phyloP scores from a whole-genome alignment of 2,888 invertebrate species.

The Heliconius erato region DNA sequence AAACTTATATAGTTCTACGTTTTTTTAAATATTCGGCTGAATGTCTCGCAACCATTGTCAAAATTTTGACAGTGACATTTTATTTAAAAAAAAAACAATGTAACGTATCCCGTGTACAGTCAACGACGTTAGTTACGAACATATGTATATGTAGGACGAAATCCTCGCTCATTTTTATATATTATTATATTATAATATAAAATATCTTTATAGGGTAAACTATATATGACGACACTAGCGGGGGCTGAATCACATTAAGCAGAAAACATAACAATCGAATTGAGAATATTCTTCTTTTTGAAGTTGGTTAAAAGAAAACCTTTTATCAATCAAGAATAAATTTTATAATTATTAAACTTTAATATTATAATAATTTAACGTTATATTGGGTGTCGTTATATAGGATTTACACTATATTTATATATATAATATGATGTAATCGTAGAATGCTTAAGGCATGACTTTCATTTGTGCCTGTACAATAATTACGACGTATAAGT shows the following conservation, averaged over 20 bases:
- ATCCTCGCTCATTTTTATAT: constrained; percentile 74
- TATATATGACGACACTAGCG: too few relatives aligned
- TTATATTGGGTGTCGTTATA: neutral
- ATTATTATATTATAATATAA: neutral
- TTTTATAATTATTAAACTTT: too few relatives aligned
- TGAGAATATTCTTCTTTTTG: too few relatives aligned
- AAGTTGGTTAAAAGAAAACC: too few relatives aligned
- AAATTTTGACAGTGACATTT: neutral
- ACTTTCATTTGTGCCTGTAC: constrained; percentile 82
- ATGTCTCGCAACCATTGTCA: neutral
- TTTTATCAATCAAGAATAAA: too few relatives aligned
- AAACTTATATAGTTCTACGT: neutral
- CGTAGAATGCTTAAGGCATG: constrained; percentile 73
- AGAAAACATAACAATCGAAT: neutral
- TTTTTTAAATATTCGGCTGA: neutral
- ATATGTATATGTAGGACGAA: constrained; percentile 77
- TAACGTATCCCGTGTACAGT: constrained; percentile 27
- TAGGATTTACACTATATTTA: neutral
- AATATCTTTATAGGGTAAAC: neutral
- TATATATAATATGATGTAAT: constrained; percentile 63
- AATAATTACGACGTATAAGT: constrained; percentile 63
- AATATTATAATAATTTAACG: too few relatives aligned
- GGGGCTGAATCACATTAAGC: neutral
- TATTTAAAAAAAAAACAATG: neutral
- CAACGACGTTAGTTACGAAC: constrained; percentile 43